Base-by-base conservation (phyloP, 1,140 invertebrate genomes). In the Phymorhynchus buccinoides region DNA sequence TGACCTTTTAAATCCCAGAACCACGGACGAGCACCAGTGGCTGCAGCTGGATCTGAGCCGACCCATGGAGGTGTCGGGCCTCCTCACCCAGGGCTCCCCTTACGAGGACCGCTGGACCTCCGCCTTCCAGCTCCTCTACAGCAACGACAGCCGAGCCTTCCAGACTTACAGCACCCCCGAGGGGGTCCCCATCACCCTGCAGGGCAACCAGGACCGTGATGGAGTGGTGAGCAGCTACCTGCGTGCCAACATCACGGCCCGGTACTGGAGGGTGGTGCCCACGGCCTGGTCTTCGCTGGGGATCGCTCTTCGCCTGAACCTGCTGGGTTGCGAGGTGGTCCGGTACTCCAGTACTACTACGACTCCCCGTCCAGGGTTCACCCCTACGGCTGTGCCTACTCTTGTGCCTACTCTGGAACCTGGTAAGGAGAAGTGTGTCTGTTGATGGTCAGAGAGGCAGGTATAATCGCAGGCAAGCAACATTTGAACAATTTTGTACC, bases 71-170 rank as follows among this genome's bases (percentile, higher is more conserved):
- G 85, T 89, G 39, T 83, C 86, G 12, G 87, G 86, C 22, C 71
- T 89, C 30, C 71, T 88, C 14, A 88, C 87, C n/a, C 88, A 89
- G 66, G 88, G 88, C 3, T 87, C 87, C 73, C 87, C 88, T 1
- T 62, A 80, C n/a, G 85, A 86, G 44, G 85, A 85, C 14, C 80
- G 80, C 42, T 89, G 86, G 86, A 80, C 88, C 39, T 87, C 87
- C 6, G 86, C 88, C 62, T 88, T 83, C 71, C 80, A 78, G 6
- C 80, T 89, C 35, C 85, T 80, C 30, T 87, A 86, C 83, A 88
- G 88, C 56, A 83, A 80, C 32, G 83, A 89, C 62, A 87, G 88
- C 18, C 14, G 84, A 7, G 48, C 30, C 37, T 89, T 86, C 42
- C 75, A 35, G 1, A 84, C 86, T 1, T 83, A 87, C 52, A 79